phyloP scores from a whole-genome alignment of 2,888 invertebrate genomes.

The Lasioglossum figueresi region DNA sequence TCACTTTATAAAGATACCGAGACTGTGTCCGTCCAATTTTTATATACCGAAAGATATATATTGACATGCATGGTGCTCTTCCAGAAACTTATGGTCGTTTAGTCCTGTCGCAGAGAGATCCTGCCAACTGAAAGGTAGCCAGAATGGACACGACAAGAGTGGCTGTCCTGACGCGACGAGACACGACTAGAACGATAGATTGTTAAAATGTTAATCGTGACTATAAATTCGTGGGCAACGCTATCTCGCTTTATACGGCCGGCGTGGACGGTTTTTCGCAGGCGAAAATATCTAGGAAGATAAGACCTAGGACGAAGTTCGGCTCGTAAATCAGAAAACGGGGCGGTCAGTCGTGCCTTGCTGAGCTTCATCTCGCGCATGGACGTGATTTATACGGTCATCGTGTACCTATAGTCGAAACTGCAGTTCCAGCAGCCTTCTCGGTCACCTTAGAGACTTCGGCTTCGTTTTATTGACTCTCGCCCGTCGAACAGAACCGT shows the following conservation, averaged over 20 bases:
- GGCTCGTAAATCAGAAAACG: slow-evolving; percentile 75
- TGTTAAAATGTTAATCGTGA: slow-evolving; percentile 65
- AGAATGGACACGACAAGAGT: neutral
- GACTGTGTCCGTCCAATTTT: too few relatives aligned
- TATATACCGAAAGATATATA: too few relatives aligned
- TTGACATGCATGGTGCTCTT: too few relatives aligned
- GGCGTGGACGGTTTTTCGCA: slow-evolving; percentile 55
- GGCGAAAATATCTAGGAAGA: slow-evolving; percentile 68
- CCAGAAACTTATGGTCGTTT: neutral
- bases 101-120: neutral
- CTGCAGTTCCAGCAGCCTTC: slow-evolving; percentile 47
- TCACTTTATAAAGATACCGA: too few relatives aligned
- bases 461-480: slow-evolving; percentile 5
- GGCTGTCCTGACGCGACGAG: neutral
- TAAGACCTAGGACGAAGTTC: slow-evolving; percentile 71
- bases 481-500: neutral
- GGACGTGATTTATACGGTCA: slow-evolving; percentile 77
- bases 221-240: slow-evolving; percentile 54
- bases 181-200: slow-evolving; percentile 8
- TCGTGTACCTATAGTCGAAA: slow-evolving; percentile 60
- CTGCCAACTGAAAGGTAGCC: neutral
- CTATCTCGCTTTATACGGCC: slow-evolving; percentile 55
- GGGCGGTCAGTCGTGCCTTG: slow-evolving; percentile 70
- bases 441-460: slow-evolving; percentile 36
- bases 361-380: slow-evolving; percentile 65